Evolutionary conservation across 2,797 vertebrate species (phyloP).

Genomic region (Sarcoramphus papa): DNA sequence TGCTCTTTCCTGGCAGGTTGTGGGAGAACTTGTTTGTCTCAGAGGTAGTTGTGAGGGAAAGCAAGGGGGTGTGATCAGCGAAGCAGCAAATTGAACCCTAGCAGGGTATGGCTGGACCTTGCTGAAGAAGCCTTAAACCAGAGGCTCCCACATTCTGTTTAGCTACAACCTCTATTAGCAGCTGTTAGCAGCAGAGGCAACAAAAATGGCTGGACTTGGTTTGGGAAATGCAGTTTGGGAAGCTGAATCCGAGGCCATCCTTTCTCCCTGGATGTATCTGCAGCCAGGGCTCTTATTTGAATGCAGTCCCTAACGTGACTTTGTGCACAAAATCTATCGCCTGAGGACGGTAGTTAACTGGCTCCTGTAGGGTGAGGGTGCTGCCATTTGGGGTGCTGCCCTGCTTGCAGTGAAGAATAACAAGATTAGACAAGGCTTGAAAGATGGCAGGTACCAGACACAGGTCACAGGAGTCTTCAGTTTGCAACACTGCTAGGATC

Average conservation of each 20-base stretch:
- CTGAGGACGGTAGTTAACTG: background rate
- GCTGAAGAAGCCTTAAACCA: background rate
- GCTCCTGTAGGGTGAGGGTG: background rate
- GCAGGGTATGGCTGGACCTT: background rate
- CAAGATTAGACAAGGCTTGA: background rate
- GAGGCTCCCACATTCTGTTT: background rate
- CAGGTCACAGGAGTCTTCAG: background rate
- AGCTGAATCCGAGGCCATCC: background rate
- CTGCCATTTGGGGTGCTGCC: background rate
- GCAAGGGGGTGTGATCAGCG: background rate
- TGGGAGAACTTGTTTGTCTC: background rate
- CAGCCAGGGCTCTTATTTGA: background rate
- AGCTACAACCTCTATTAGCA: background rate
- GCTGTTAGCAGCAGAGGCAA: background rate
- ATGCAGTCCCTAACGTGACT: rapidly evolving
- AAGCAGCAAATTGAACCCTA: background rate
- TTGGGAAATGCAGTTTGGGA: background rate
- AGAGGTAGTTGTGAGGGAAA: background rate
- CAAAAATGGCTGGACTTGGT: background rate
- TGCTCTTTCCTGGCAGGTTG: background rate
- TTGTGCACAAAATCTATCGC: background rate
- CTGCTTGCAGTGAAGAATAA: background rate
- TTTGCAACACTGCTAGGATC: background rate
- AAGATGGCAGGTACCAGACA: background rate
- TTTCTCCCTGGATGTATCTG: background rate